Percentiles rank a stretch among this genome's conserved stretches.
These are phyloP conservation scores for Emmelina monodactyla DNA, from an alignment of 2,888 invertebrate genomes.

Conservation along the genomic window DNA sequence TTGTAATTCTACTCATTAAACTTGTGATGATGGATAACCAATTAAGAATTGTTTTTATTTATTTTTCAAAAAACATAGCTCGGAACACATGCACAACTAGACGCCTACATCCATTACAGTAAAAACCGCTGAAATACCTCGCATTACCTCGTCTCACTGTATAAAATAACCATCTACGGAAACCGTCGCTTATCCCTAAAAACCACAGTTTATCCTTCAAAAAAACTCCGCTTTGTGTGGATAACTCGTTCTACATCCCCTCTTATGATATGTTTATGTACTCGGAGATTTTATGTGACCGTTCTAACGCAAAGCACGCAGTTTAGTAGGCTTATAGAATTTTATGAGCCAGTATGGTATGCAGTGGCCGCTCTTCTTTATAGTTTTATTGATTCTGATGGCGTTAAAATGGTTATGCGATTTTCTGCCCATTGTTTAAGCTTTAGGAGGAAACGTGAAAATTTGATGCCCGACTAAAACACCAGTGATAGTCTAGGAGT, in stretches of 20 bases:
- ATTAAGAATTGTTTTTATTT: no score
- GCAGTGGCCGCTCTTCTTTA: conserved; percentile 58
- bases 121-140: not conserved
- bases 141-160: conserved; percentile 55
- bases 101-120: no score
- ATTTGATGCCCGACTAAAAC: no score
- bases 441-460: no score
- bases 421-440: no score
- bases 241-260: conserved; percentile 54
- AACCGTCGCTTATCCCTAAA: conserved; percentile 55
- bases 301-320: conserved; percentile 62
- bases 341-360: conserved; percentile 56
- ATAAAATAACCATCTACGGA: conserved; percentile 64
- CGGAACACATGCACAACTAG: no score
- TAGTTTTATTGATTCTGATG: conserved; percentile 58
- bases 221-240: conserved; percentile 58
- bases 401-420: no score
- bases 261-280: conserved; percentile 67
- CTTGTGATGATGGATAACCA: no score
- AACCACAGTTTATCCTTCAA: no score
- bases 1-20: no score
- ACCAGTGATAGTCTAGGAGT: no score
- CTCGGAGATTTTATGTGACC: conserved; percentile 64
- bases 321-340: conserved; percentile 66
- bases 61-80: no score